Evolutionary conservation across 2,888 invertebrate species (phyloP), one percentile per base, ranked within the genome.

Genomic region (Ecliptopera silaceata): DNA sequence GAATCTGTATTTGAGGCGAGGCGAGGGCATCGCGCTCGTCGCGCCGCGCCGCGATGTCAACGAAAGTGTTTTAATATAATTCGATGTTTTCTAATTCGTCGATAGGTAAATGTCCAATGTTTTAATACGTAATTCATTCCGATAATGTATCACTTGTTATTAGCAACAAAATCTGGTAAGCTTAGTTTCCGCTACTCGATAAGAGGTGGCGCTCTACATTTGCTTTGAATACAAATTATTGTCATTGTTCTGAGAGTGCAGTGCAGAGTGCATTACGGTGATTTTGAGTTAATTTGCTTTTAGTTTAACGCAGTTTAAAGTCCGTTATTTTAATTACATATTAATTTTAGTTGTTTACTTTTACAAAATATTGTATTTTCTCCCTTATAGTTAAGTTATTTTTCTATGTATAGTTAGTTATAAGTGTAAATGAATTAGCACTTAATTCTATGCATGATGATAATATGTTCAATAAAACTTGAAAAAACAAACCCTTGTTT

Each of bases 371-470:
- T 74, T 88, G 89, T 90, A 89, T 88, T 91, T 87, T 89, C 84
- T 88, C 85, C 89, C 86, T 82, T 84, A 79, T 86, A 86, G 86
- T 88, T 90, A 88, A 89, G 90, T 90, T 90, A 88, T 89, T 89
- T 89, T 89, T 89, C 86, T 90, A 90, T 91, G 91, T 91, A 91
- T 90, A 91, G 90, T 80, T 91, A 91, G 90, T 89, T 86, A 80
- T 91, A 91, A 88, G 89, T 91, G 89, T 91, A 91, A 86, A 90
- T 90, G 88, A 88, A 78, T 86, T 88, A 90, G 89, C 86, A 89
- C 89, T 83, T 91, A 90, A 88, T 87, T 89, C 86, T 89, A 91
- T 90, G 90, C 90, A 91, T 91, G 90, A 91, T 90, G 87, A 88
- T 90, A 89, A 90, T 51, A 59, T 88, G 89, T 91, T 91, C 90